Percentiles rank a stretch among this genome's conserved stretches.
phyloP scores from a whole-genome alignment of 1,140 invertebrate genomes.

The Macrocentrus cingulum region DNA sequence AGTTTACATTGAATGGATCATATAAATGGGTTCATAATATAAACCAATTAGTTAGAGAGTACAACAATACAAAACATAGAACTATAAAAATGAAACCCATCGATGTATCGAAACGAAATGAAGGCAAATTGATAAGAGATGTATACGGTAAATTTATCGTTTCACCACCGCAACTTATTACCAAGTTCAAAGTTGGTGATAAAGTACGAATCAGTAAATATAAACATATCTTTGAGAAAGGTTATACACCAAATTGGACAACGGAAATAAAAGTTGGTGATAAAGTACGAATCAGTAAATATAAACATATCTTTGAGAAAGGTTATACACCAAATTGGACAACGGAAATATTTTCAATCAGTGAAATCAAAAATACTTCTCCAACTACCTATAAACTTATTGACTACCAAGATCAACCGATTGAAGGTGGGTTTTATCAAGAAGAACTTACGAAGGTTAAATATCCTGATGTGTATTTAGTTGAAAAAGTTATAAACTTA shows the following conservation, averaged over 20 bases:
- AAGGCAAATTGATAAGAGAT: neutral
- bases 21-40: conserved; percentile 14
- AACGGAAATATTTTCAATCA: too few species aligned
- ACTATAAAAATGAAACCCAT: conserved; percentile 7
- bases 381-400: too few species aligned
- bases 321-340: too few species aligned
- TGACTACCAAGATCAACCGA: too few species aligned
- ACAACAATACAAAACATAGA: conserved; percentile 18
- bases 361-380: too few species aligned
- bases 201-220: conserved; percentile 7
- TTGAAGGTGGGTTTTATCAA: too few species aligned
- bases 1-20: conserved; percentile 4
- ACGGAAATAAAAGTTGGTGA: too few species aligned
- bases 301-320: too few species aligned
- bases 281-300: too few species aligned
- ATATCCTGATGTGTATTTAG: too few species aligned
- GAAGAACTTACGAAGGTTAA: too few species aligned
- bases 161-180: neutral
- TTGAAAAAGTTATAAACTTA: neutral
- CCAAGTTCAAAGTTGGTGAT: conserved; percentile 11
- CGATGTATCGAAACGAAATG: conserved; percentile 4
- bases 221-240: conserved; percentile 7
- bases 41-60: neutral
- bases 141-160: neutral
- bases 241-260: too few species aligned